Percentiles rank a stretch among this genome's conserved stretches.
phyloP scores from a whole-genome alignment of 1,140 invertebrate species.

The Magallana gigas region DNA sequence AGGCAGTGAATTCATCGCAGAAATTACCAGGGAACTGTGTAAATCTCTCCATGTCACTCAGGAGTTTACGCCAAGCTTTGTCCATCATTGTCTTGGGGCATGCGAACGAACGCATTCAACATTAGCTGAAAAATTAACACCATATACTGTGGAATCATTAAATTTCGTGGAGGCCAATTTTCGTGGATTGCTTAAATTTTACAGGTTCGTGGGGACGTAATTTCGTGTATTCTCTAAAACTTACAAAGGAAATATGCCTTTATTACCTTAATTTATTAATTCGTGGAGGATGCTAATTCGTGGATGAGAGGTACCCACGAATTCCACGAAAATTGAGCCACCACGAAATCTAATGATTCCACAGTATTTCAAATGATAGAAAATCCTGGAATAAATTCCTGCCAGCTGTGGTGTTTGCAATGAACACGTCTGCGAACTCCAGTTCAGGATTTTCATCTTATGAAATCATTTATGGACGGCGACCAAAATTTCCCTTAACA shows the following conservation, averaged over 20 bases:
- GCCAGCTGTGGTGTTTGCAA: conserved; percentile 32
- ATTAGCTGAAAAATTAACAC: conserved; percentile 43
- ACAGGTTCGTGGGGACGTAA: too few relatives aligned
- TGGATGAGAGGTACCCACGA: too few relatives aligned
- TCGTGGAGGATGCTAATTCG: too few relatives aligned
- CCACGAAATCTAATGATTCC: too few relatives aligned
- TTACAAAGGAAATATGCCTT: too few relatives aligned
- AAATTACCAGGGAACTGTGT: conserved; percentile 24
- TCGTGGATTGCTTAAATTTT: too few relatives aligned
- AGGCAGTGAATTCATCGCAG: not conserved
- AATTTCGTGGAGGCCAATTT: too few relatives aligned
- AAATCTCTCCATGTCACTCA: conserved; percentile 23
- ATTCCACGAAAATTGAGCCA: too few relatives aligned
- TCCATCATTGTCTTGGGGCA: conserved; percentile 54
- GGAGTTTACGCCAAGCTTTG: conserved; percentile 49
- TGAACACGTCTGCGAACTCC: conserved; percentile 37
- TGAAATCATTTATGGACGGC: conserved; percentile 45
- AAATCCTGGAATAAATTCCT: conserved; percentile 45
- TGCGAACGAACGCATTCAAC: conserved; percentile 50
- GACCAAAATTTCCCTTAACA: conserved; percentile 47
- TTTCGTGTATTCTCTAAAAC: too few relatives aligned
- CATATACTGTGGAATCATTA: too few relatives aligned
- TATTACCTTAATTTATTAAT: too few relatives aligned
- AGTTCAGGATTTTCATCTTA: conserved; percentile 45
- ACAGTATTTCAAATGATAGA: conserved; percentile 30